Percentiles rank a stretch among this genome's conserved stretches.
Evolutionary conservation across 2,113 vertebrate genomes (phyloP).

Genomic region (Desmodus rotundus): DNA sequence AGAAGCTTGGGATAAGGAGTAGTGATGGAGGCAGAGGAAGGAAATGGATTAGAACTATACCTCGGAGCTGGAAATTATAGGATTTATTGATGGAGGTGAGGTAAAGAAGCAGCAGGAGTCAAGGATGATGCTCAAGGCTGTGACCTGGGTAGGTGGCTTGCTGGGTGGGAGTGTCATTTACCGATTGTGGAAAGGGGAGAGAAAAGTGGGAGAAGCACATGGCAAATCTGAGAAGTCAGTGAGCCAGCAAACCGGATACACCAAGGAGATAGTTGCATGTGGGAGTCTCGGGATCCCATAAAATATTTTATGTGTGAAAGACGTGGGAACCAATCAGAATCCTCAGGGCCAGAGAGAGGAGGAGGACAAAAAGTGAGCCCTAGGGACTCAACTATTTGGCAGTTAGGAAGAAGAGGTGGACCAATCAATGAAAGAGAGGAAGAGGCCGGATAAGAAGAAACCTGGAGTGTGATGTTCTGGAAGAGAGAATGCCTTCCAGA

Average conservation of each 20-base stretch:
- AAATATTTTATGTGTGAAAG: not conserved
- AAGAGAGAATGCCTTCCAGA: not conserved
- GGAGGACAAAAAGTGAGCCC: not conserved
- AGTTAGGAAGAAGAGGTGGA: not conserved
- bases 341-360: not conserved
- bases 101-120: not conserved
- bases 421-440: not conserved
- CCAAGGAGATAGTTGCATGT: no score
- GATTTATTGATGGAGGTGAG: not conserved
- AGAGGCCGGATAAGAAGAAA: not conserved
- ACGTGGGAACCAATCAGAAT: not conserved
- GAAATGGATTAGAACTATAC: not conserved
- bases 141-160: not conserved
- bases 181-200: not conserved
- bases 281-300: not conserved
- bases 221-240: not conserved
- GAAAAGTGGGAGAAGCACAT: not conserved
- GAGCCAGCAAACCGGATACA: not conserved
- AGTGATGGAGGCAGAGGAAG: not conserved
- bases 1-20: not conserved
- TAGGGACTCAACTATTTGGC: not conserved
- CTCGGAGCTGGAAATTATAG: not conserved
- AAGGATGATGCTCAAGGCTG: not conserved
- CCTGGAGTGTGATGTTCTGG: not conserved
- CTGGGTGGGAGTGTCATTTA: not conserved